Conservation (phyloP, 2,113 vertebrate genomes). For the Sciurus niger region DNA sequence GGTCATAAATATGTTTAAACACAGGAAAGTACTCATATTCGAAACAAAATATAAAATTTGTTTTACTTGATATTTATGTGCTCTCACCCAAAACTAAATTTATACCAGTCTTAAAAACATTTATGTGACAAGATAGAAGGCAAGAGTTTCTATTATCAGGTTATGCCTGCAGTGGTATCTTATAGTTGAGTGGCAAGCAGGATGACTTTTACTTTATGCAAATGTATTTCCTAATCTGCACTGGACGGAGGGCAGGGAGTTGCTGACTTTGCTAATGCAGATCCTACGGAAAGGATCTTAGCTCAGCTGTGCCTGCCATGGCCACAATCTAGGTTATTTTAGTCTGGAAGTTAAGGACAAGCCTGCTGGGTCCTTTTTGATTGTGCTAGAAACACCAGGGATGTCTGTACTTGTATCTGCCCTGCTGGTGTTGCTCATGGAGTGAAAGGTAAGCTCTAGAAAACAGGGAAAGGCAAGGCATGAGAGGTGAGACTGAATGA, state of each 20-base stretch:
- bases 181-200: not conserved
- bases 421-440: not conserved
- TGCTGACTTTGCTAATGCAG: not conserved
- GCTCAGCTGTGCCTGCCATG: not conserved
- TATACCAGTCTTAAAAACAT: not conserved
- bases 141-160: not conserved
- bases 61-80: not conserved
- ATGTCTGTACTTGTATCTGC: not conserved
- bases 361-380: not conserved
- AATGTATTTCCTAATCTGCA: not conserved
- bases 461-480: not conserved
- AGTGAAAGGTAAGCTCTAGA: not conserved
- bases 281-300: not conserved
- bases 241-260: not conserved
- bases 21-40: not conserved
- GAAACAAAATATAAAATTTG: not conserved
- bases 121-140: not conserved
- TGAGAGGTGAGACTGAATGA: not conserved
- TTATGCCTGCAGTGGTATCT: not conserved
- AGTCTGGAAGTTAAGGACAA: not conserved
- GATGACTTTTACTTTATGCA: not conserved
- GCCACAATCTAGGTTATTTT: not conserved
- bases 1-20: not conserved
- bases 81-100: not conserved
- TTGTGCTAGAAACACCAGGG: not conserved